Base-by-base conservation (phyloP, 2,888 invertebrate species). In the Drosophila subsilvestris region DNA sequence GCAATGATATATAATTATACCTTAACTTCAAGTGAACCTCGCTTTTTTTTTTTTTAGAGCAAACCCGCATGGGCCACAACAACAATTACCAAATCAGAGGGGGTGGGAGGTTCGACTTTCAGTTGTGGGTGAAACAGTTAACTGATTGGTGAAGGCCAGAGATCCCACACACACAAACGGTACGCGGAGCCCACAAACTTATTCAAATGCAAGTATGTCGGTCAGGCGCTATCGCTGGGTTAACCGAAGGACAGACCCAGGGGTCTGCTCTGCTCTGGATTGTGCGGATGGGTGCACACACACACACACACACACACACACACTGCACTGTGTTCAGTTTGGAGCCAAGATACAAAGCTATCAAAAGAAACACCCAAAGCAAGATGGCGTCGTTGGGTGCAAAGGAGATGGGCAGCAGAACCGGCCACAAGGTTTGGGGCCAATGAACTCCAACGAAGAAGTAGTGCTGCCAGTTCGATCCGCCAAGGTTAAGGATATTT, bases 401-500 rank as follows among this genome's bases (percentile, higher is more conserved):
- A 17, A 20, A 20, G 25, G 43, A 56, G 25, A 18, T 18, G 56
- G 44, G 14, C 2, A 1, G 18, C 3, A 45, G 22, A 71, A 71
- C 73, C 51, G 67, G 62, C 51, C 53, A 54, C 37, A 7, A n/a
- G 37, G 37, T 1, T 6, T 10, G 3, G 7, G 58, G 47, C n/a
- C 81, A 63, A 66, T 86, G 85, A 80, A 86, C 86, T 20, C 17
- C 14, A 37, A 17, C 9, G 20, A 7, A 9, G 20, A 29, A n/a
- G n/a, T n/a, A n/a, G n/a, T n/a, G 25, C 55, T 42, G 47, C 55
- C 27, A 44, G 49, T 20, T 12, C 65, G 75, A 69, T 44, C 44
- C 12, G 12, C 48, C 72, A 63, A 86, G 84, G 80, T 66, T 71
- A 65, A 79, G 82, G 86, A 83, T 83, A 83, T 87, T 87, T 87